These are phyloP conservation scores for Spisula subtruncata DNA, from an alignment of 2,888 invertebrate genomes.

Conservation along the genomic window DNA sequence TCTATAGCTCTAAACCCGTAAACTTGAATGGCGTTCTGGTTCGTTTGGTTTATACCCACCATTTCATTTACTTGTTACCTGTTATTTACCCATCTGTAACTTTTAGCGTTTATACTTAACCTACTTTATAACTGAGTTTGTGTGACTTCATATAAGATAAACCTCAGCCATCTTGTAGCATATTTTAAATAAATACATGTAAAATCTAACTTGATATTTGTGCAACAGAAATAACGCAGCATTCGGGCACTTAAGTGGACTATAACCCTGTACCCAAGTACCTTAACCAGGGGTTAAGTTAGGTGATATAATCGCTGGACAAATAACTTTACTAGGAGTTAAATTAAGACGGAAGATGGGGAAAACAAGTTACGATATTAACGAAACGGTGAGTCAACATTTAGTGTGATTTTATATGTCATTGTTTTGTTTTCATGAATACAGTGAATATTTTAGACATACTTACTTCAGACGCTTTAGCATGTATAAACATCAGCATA, in stretches of 20 bases:
- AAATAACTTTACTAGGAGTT: not conserved
- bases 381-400: not conserved
- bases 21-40: too few relatives aligned
- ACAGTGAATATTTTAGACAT: too few relatives aligned
- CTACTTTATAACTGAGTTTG: not conserved
- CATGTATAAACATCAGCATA: too few relatives aligned
- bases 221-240: not conserved
- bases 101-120: not conserved
- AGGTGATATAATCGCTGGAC: not conserved
- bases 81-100: too few relatives aligned
- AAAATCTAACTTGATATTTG: not conserved
- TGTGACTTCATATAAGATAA: not conserved
- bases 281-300: not conserved
- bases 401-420: not conserved
- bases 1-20: too few relatives aligned
- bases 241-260: not conserved
- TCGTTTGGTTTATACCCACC: too few relatives aligned
- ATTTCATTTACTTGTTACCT: too few relatives aligned
- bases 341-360: not conserved
- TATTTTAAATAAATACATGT: not conserved
- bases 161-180: not conserved
- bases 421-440: too few relatives aligned
- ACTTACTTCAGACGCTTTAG: too few relatives aligned
- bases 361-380: not conserved
- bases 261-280: not conserved